phyloP scores from a whole-genome alignment of 1,140 invertebrate species.

The Schlechtendalia chinensis region DNA sequence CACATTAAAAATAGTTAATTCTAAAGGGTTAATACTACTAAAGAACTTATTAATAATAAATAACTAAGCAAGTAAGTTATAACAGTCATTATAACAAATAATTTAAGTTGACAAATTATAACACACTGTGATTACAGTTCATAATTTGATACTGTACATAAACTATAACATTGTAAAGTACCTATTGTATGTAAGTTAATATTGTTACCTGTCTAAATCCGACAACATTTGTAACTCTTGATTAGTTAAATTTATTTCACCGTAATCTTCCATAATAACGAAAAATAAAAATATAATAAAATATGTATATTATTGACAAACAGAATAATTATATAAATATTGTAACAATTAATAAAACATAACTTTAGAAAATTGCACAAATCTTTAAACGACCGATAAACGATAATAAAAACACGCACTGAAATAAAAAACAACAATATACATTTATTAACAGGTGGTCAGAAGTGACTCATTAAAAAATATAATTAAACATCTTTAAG shows the following conservation, averaged over 20 bases:
- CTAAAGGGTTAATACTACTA: too few species aligned
- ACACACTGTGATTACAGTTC: too few species aligned
- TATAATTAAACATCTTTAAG: too few species aligned
- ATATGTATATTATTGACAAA: neutral
- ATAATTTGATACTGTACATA: neutral
- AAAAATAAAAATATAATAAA: slow-evolving; percentile 39
- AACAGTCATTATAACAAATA: too few species aligned
- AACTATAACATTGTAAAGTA: too few species aligned
- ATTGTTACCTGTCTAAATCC: slow-evolving; percentile 75
- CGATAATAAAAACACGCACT: neutral
- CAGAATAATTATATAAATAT: slow-evolving; percentile 7
- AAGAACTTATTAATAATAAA: too few species aligned
- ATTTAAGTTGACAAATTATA: too few species aligned
- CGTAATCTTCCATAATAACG: slow-evolving; percentile 55
- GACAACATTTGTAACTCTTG: slow-evolving; percentile 78
- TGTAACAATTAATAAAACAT: neutral
- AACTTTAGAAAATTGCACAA: too few species aligned
- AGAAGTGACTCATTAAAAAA: neutral
- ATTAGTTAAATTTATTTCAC: slow-evolving; percentile 64
- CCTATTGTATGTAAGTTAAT: too few species aligned
- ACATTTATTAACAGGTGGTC: slow-evolving; percentile 31
- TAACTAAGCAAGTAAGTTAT: too few species aligned
- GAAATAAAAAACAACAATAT: slow-evolving; percentile 1
- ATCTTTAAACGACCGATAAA: neutral
- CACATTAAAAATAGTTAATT: too few species aligned